Evolutionary conservation across 2,888 invertebrate genomes (phyloP), one percentile per base, ranked within the genome.

Genomic region (Apamea crenata): DNA sequence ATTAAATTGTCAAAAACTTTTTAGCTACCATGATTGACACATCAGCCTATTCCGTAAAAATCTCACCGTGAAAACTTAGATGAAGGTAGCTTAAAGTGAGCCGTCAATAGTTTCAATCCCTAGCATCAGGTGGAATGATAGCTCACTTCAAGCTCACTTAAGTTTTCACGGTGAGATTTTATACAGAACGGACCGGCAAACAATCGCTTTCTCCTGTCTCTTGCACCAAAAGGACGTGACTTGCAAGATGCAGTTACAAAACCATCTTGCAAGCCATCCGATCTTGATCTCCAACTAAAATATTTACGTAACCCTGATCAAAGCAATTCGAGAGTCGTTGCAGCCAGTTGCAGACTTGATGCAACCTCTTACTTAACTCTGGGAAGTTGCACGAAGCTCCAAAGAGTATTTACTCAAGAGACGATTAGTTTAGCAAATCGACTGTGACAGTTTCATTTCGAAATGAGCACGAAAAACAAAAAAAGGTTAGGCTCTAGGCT

Each of bases 221-320:
- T 75, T 85, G 66, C 16, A 80, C 74, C 78, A 78, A 71, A 77
- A 77, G 25, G 25, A 59, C 74, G 59, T 82, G 81, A 84, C 75
- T 84, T 74, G 81, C 82, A 65, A 84, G 68, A 73, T 75, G 80
- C 78, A 87, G 65, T 89, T 83, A 78, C 82, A 82, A 87, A 81
- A 83, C 71, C 50, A 66, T 77, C 65, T 59, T 40, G 56, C n/a
- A 59, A 71, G 70, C 74, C 78, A 61, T 69, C 69, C 86, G 87
- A 86, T 87, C 90, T 88, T 88, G 90, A 89, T 89, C 88, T 89
- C 87, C 61, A 77, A 56, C 47, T 25, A 25, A 80, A 59, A 72
- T 66, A 47, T 65, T 86, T 81, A 86, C 76, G 82, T 88, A 81
- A 82, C 6, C 25, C 18, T 59, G 47, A n/a, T 79, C 72, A 77